Percentiles rank a stretch among this genome's conserved stretches.
Conservation (phyloP, 35 echinoderm and acorn worm species). For the Patiria miniata region DNA sequence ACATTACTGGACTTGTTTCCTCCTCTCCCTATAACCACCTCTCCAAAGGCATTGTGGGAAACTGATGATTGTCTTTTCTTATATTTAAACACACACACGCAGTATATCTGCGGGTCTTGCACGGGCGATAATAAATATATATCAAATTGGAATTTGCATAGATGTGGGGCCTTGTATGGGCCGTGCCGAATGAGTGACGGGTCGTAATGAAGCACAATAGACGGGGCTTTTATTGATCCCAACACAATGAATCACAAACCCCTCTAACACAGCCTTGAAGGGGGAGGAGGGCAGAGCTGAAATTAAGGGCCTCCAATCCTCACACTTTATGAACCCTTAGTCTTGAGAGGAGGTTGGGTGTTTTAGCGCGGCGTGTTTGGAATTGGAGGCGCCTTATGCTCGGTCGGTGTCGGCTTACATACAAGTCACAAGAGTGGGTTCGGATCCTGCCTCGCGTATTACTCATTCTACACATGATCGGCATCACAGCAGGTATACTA, state of each 20-base stretch:
- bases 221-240: neutral
- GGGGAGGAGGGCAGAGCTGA: neutral
- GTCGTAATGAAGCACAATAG: neutral
- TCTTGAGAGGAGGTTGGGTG: neutral
- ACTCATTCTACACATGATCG: no score
- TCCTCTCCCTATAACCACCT: neutral
- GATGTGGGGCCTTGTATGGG: neutral
- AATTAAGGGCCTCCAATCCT: slow-evolving; percentile 18
- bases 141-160: slow-evolving; percentile 11
- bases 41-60: slow-evolving; percentile 10
- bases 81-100: no score
- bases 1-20: neutral
- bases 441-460: no score
- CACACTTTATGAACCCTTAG: slow-evolving; percentile 6
- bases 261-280: neutral
- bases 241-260: slow-evolving; percentile 10
- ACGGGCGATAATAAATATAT: slow-evolving; percentile 10
- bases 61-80: neutral
- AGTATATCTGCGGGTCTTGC: neutral
- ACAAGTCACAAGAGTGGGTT: no score
- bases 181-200: slow-evolving; percentile 14
- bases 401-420: no score
- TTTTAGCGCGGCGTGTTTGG: no score
- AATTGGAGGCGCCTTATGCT: no score
- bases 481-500: no score